Conservation (phyloP, 2,888 invertebrate species). For the Pteria penguin region DNA sequence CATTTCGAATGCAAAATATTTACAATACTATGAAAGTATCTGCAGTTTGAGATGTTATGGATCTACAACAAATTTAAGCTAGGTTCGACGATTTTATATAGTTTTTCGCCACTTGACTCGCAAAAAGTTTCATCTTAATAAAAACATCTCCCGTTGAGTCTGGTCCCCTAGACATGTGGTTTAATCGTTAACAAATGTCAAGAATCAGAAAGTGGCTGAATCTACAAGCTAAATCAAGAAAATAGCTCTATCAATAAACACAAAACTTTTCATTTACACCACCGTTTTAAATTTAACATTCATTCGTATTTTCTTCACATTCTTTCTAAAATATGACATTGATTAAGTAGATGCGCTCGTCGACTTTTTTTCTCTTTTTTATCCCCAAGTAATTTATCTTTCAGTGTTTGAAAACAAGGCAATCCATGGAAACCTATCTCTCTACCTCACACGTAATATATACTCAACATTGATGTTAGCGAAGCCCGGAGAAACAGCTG, state of each 20-base stretch:
- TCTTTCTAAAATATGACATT: neutral
- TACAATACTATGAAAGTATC: too few relatives aligned
- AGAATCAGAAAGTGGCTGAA: too few relatives aligned
- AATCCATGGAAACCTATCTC: neutral
- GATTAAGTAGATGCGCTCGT: neutral
- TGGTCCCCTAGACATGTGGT: neutral
- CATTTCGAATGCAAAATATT: neutral
- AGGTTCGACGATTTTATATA: neutral
- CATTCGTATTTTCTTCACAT: too few relatives aligned
- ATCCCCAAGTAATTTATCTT: neutral
- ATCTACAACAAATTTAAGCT: too few relatives aligned
- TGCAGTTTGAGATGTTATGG: constrained; percentile 6
- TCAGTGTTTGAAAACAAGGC: neutral
- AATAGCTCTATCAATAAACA: too few relatives aligned
- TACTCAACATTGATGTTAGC: too few relatives aligned
- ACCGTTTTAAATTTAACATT: too few relatives aligned
- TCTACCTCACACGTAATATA: neutral
- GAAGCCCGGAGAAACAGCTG: too few relatives aligned
- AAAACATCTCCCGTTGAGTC: neutral
- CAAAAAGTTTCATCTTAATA: neutral
- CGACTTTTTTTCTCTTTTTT: neutral
- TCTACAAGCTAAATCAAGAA: too few relatives aligned
- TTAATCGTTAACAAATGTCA: neutral
- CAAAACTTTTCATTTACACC: too few relatives aligned
- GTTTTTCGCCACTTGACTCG: neutral